Evolutionary conservation across 2,888 invertebrate species (phyloP), one percentile per base, ranked within the genome.

Genomic region (Cyrtodaria siliqua): DNA sequence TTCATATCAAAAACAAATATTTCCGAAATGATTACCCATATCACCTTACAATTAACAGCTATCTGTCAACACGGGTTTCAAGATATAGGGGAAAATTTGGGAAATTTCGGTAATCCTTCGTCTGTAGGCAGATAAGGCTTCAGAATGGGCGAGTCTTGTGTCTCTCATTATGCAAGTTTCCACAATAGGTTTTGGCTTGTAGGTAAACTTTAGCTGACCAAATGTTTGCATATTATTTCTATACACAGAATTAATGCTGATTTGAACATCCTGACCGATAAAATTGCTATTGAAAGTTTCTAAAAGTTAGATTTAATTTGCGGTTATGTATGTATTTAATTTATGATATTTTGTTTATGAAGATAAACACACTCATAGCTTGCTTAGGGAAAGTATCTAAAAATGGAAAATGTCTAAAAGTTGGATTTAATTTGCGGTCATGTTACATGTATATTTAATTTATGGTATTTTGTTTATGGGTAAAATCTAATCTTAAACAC

Each of bases 11-110:
- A 50, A 55, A 63, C 59, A 71, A 77, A 77, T 66, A 77, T 71
- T 52, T 62, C 24, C n/a, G 1, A 23, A 62, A 55, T 61, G 76
- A 62, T 67, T 59, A 57, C 44, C 12, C 61, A 55, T 71, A 77
- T 77, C 57, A n/a, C 50, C 29, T 77, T 59, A 71, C 76, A 71
- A 71, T 77, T 77, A 71, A 55, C 27, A 47, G 29, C 18, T 53
- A 40, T 53, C 40, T 57, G 66, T 73, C 73, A 73, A 73, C 57
- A 55, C 24, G 18, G 27, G 59, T 23, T 33, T 40, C 16, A 44
- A 56, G 71, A 71, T 71, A 63, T 63, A 59, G 4, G 8, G 6
- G 16, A 16, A 16, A 44, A 18, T 44, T 8, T 33, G 33, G 4
- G 6, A 4, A 33, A 12, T 33, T 33, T 33, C 33, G 4, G 33